Evolutionary conservation across 1,140 invertebrate species (phyloP), one percentile per base, ranked within the genome.

Genomic region (Lerema accius): DNA sequence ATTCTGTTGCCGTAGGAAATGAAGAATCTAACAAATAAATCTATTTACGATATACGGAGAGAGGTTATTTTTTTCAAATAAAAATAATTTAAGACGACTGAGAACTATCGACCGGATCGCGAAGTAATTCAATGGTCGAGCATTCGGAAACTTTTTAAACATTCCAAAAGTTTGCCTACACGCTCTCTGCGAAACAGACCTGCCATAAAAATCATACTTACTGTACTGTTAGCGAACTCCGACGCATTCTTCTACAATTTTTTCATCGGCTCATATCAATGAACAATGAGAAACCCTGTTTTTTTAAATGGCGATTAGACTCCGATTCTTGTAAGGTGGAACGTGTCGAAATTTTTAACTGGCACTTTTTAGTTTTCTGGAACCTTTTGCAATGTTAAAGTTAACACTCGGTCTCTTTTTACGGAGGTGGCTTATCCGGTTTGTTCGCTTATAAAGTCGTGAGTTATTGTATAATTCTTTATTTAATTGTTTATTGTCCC

Each of bases 131-230:
- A 43, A 55, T 40, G 17, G 50, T 11, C 37, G 17, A 55, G 40
- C 64, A 48, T 64, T 66, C 46, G 50, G 50, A 68, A 76, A 70
- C 65, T 73, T 76, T 56, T 19, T 63, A 46, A 67, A 63, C 67
- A 73, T 73, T 76, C 59, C 58, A 55, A 49, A 73, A 70, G 63
- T 76, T 69, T 65, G 65, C 40, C 62, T 60, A 65, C 67, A 69
- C 55, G 64, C 26, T 55, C 19, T 10, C 35, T 14, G 59, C 49
- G 61, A 3, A 23, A 5, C 19, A 5, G 35, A 50, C 49, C 56
- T 49, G 60, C 55, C 56, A 66, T 67, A 39, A 75, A 64, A 67
- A 67, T 63, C 56, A 68, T 65, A 65, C 65, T 71, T 65, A 65
- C 63, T 69, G 58, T 55, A 67, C 62, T 65, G 65, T 70, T 63